Evolutionary conservation across 2,888 invertebrate genomes (phyloP), one percentile per base, ranked within the genome.

Genomic region (Torymus auratus): DNA sequence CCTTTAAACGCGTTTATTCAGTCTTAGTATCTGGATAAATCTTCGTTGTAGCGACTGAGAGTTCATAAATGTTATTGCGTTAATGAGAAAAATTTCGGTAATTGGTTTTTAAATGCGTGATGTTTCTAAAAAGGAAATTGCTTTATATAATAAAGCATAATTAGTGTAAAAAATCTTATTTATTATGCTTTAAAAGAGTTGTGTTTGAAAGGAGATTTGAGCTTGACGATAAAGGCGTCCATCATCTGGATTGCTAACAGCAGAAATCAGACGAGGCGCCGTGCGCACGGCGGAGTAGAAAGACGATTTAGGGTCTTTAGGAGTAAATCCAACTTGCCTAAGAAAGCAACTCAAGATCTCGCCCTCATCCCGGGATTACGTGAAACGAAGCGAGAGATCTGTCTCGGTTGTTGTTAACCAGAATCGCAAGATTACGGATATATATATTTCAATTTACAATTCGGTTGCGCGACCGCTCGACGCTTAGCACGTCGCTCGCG

Each of bases 341-440:
- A 74, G 74, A 74, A 74, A 65, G 56, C 67, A 69, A 55, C 69
- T 69, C 69, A 56, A 64, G 64, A 73, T 70, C 62, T 81, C 70
- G 80, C 70, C 58, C 80, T 84, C 82, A 78, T 80, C 83, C 83
- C 52, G 69, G 85, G 87, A 87, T 87, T 88, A 87, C 84, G 76
- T 83, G 84, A 85, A 65, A 50, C 84, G 85, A 86, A 86, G 86
- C 83, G 86, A 87, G 85, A 86, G 86, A 87, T 86, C 86, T 86
- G 87, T 86, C 86, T 83, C 82, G 86, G 86, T 87, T 88, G 86
- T 88, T 88, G 88, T 88, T 88, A 88, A 88, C 87, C 86, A 87
- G 86, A 83, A 81, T 78, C 83, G 13, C 56, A 68, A 64, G 77
- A 76, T 77, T 56, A 70, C 53, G 56, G 62, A 55, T 77, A 77